These are phyloP conservation scores for Scylla paramamosain DNA, from an alignment of 1,140 invertebrate genomes.

Conservation along the genomic window DNA sequence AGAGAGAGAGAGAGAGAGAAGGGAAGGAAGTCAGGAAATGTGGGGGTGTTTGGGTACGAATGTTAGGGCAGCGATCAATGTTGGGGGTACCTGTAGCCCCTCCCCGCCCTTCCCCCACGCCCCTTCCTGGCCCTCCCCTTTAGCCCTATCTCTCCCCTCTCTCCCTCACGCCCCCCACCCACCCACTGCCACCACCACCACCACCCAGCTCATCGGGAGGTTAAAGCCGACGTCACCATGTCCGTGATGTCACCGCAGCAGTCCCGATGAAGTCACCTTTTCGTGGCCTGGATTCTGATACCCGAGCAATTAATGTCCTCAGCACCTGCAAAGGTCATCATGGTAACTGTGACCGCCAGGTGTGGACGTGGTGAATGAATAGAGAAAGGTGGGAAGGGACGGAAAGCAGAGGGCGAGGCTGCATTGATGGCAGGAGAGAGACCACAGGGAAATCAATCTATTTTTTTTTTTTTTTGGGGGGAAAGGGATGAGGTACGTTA, in stretches of 20 bases:
- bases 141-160: no score
- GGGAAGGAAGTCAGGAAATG: constrained; percentile 18
- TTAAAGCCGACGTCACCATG: constrained; percentile 1
- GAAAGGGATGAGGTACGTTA: no score
- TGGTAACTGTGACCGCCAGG: background rate
- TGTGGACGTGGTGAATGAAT: no score
- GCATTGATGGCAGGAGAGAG: no score
- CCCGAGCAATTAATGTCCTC: background rate
- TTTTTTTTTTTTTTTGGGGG: no score
- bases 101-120: background rate
- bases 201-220: background rate
- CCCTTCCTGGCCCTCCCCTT: no score
- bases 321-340: background rate
- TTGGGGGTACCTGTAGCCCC: background rate
- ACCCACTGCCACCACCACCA: background rate
- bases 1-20: background rate
- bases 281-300: background rate
- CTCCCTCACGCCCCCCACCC: no score
- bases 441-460: no score
- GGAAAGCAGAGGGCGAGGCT: no score
- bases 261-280: background rate
- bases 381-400: background rate
- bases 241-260: background rate
- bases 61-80: constrained; percentile 12
- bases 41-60: constrained; percentile 8